Conservation (phyloP, 2,888 invertebrate genomes). For the Sesia apiformis region DNA sequence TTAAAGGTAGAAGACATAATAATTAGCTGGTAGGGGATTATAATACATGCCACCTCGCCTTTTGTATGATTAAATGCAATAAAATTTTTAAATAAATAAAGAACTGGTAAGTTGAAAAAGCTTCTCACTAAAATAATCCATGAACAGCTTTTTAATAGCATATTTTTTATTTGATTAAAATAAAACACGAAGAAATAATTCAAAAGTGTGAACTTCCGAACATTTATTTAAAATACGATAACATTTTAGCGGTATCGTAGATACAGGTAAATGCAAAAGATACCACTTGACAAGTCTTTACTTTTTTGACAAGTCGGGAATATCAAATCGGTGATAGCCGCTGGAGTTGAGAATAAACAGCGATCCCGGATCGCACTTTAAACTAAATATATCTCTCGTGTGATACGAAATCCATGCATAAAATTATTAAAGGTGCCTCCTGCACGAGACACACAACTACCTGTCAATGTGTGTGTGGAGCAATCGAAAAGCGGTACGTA, state of each 20-base stretch:
- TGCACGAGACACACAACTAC: conserved; percentile 44
- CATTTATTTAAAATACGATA: no score
- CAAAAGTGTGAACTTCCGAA: no score
- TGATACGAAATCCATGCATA: conserved; percentile 64
- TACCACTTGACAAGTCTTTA: background rate
- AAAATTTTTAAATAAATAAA: no score
- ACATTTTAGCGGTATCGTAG: background rate
- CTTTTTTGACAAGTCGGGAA: background rate
- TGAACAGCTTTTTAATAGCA: no score
- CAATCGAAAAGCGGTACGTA: background rate
- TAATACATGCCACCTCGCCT: no score
- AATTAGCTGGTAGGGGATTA: no score
- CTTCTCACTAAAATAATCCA: no score
- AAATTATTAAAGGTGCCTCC: conserved; percentile 51
- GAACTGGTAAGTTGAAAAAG: no score
- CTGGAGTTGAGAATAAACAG: background rate
- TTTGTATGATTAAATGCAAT: no score
- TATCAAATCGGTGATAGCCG: background rate
- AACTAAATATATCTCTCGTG: conserved; percentile 44
- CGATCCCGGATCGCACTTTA: conserved; percentile 24
- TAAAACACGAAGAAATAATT: no score
- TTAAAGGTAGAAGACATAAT: no score
- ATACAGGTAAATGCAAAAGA: background rate
- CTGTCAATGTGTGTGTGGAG: conserved; percentile 27
- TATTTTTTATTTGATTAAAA: no score